A percentile compares a stretch with the other conserved stretches of the same genome.
Conservation (phyloP, 2,888 invertebrate genomes). For the Dryomyza anilis region DNA sequence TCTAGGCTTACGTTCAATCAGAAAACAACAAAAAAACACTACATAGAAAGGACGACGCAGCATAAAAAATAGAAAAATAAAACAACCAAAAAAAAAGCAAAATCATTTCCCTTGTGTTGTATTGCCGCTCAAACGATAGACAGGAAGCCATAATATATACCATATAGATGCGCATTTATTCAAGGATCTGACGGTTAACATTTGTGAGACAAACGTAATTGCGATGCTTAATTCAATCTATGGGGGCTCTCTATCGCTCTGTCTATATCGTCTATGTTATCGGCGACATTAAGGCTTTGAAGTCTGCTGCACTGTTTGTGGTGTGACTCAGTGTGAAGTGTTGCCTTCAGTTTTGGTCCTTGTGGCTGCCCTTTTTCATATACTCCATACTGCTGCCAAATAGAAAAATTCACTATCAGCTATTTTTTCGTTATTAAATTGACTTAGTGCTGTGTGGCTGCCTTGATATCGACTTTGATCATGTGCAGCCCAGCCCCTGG, state of each 20-base stretch:
- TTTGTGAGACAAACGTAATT: slow-evolving; percentile 1
- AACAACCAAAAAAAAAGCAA: not conserved
- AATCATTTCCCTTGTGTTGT: not conserved
- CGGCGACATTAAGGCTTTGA: not conserved
- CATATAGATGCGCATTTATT: not conserved
- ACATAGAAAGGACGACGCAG: not conserved
- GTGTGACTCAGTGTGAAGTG: not conserved
- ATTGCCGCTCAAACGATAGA: not conserved
- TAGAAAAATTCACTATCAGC: not conserved
- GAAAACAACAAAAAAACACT: slow-evolving; percentile 1
- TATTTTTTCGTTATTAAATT: not conserved
- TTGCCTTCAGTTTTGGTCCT: not conserved
- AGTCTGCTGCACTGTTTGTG: not conserved
- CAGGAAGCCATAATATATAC: not conserved
- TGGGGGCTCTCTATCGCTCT: slow-evolving; percentile 3
- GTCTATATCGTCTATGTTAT: not conserved
- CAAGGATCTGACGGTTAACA: not conserved
- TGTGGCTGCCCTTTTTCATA: not conserved
- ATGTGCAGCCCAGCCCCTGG: not conserved
- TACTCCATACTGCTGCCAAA: not conserved
- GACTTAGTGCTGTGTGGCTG: not conserved
- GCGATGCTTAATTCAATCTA: slow-evolving; percentile 5
- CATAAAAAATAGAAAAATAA: not conserved
- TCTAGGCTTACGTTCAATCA: slow-evolving; percentile 19
- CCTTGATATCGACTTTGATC: not conserved